Conservation (phyloP, 2,888 invertebrate genomes). For the Yponomeuta cagnagella region DNA sequence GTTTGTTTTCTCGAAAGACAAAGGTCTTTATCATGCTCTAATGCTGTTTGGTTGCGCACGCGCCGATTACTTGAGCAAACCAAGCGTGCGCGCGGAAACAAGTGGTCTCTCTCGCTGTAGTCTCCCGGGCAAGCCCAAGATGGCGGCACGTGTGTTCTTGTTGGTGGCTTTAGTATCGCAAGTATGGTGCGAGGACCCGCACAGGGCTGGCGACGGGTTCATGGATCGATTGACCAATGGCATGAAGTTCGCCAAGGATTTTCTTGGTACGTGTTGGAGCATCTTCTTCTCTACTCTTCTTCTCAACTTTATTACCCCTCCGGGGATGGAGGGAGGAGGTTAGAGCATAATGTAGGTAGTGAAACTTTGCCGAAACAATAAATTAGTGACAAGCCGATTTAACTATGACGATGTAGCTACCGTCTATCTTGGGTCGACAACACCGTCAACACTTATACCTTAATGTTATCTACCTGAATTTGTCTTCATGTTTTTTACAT, state of each 20-base stretch:
- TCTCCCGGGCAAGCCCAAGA: slow-evolving; percentile 42
- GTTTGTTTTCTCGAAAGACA: background rate
- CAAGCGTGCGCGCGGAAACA: slow-evolving; percentile 38
- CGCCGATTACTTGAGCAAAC: slow-evolving; percentile 48
- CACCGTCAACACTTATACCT: no score
- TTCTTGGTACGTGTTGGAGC: slow-evolving; percentile 48
- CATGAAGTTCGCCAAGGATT: slow-evolving; percentile 61
- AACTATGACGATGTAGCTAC: no score
- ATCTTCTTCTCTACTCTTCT: no score
- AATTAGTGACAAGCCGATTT: no score
- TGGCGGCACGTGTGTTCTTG: slow-evolving; percentile 48
- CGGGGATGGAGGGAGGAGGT: no score
- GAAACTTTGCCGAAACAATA: no score
- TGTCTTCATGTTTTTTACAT: no score
- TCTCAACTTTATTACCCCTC: no score
- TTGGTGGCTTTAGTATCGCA: slow-evolving; percentile 34
- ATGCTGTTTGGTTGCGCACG: slow-evolving; percentile 42
- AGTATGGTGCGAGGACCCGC: slow-evolving; percentile 22
- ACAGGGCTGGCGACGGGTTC: slow-evolving; percentile 40
- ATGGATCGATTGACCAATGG: slow-evolving; percentile 55
- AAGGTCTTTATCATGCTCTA: slow-evolving; percentile 41
- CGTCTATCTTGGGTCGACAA: no score
- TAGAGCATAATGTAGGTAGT: no score
- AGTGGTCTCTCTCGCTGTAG: slow-evolving; percentile 34
- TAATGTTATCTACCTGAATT: no score